Conservation (phyloP, 1,140 invertebrate species). For the Nasonia giraulti region DNA sequence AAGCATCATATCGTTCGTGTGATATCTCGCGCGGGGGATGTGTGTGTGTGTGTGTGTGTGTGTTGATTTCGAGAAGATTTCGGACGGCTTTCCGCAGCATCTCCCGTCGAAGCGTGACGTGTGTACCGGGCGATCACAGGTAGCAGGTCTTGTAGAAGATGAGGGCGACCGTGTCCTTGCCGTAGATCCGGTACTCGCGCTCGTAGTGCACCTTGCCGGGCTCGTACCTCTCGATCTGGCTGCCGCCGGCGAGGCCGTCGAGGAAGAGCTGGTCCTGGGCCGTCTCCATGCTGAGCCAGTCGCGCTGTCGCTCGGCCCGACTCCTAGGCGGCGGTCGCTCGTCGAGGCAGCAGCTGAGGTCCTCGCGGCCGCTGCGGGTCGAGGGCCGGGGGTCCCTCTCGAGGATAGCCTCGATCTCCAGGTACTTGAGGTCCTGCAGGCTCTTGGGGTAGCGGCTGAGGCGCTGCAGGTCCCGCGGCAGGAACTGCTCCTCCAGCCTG, state of each 20-base stretch:
- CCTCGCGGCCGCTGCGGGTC: background rate
- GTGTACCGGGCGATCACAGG: slow-evolving; percentile 65
- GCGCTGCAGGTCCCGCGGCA: slow-evolving; percentile 55
- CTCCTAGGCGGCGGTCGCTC: slow-evolving; percentile 59
- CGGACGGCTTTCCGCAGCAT: background rate
- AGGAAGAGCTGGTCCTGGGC: slow-evolving; percentile 16
- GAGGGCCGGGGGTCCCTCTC: slow-evolving; percentile 59
- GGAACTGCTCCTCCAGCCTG: slow-evolving; percentile 60
- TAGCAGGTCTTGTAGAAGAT: slow-evolving; percentile 74
- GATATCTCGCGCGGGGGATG: background rate
- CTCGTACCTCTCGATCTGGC: slow-evolving; percentile 58
- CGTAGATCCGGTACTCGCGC: slow-evolving; percentile 72
- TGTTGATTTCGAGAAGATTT: too few species aligned
- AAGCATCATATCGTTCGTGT: background rate
- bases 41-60: too few species aligned
- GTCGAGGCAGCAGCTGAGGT: slow-evolving; percentile 50
- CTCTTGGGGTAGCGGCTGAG: slow-evolving; percentile 65
- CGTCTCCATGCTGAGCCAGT: slow-evolving; percentile 19
- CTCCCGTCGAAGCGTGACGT: background rate
- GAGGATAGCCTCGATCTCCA: slow-evolving; percentile 65
- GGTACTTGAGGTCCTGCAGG: slow-evolving; percentile 66
- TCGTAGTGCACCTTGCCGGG: slow-evolving; percentile 72
- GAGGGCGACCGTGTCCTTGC: slow-evolving; percentile 71
- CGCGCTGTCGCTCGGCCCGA: slow-evolving; percentile 58
- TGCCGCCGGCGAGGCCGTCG: slow-evolving; percentile 36